Conservation (phyloP, 2,888 invertebrate genomes). For the Oxycera nigricornis region DNA sequence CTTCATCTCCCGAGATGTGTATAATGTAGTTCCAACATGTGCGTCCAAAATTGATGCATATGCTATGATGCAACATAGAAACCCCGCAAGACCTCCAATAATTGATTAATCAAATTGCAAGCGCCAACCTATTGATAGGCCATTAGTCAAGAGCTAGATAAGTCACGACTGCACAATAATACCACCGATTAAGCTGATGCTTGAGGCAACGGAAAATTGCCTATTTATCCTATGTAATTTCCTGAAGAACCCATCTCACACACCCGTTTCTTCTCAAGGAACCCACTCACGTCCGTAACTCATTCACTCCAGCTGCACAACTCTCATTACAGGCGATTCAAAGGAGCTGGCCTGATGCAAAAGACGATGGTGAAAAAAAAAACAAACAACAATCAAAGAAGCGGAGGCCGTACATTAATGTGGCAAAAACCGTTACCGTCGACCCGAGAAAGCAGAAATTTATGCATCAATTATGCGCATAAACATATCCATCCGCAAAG, state of each 20-base stretch:
- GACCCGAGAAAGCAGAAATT: slow-evolving; percentile 36
- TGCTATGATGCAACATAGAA: too few relatives aligned
- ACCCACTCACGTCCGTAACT: slow-evolving; percentile 28
- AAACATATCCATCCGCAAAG: slow-evolving; percentile 44
- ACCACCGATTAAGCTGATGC: not conserved
- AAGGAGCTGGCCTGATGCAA: slow-evolving; percentile 1
- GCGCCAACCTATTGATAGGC: not conserved
- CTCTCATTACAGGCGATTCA: slow-evolving; percentile 14
- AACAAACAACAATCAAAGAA: not conserved
- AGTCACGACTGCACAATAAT: not conserved
- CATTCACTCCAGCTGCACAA: slow-evolving; percentile 1
- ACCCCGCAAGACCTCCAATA: not conserved
- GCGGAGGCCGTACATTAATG: slow-evolving; percentile 11
- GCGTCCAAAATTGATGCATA: too few relatives aligned
- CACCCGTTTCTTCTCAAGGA: slow-evolving; percentile 15
- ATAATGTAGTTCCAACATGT: too few relatives aligned
- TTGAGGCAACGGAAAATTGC: slow-evolving; percentile 9
- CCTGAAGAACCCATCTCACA: not conserved
- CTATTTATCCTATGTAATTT: slow-evolving; percentile 12
- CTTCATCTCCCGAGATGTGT: too few relatives aligned
- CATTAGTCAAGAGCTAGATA: not conserved
- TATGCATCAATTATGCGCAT: slow-evolving; percentile 47
- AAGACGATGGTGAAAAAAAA: too few relatives aligned
- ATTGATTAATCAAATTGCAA: not conserved
- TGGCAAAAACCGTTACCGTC: slow-evolving; percentile 16